Evolutionary conservation across 2,888 invertebrate species (phyloP).

Genomic region (Drosophila melanocephala): DNA sequence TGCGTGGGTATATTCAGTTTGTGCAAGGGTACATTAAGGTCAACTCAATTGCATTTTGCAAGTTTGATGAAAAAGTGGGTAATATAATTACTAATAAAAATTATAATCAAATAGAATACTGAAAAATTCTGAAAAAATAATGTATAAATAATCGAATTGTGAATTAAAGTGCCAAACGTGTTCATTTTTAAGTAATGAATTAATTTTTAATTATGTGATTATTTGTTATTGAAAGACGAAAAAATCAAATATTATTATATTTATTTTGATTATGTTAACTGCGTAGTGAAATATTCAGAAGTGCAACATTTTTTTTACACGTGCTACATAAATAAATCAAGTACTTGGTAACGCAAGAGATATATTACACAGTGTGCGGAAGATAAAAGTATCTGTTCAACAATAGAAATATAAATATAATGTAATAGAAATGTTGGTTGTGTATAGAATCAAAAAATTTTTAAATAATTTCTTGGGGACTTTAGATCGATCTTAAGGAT

Average conservation of each 20-base stretch:
- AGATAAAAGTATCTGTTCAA: background rate
- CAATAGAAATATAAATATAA: no score
- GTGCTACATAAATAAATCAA: no score
- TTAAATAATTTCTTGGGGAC: background rate
- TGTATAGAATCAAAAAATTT: no score
- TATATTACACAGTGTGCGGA: background rate
- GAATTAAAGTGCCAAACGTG: background rate
- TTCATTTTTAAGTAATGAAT: background rate
- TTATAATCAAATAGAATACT: background rate
- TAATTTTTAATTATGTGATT: background rate
- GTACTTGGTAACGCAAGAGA: no score
- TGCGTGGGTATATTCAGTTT: slow-evolving; percentile 11
- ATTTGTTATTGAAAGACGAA: background rate
- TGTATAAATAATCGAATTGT: background rate
- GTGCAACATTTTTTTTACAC: background rate
- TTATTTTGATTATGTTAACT: background rate
- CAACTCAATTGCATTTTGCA: slow-evolving; percentile 3
- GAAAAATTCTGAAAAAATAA: background rate
- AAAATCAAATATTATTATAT: background rate
- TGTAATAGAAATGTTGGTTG: no score
- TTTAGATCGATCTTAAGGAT: background rate
- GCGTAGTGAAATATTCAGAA: background rate
- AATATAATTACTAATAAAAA: background rate
- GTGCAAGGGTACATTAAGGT: slow-evolving; percentile 6
- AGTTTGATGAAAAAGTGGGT: background rate